Base-by-base conservation (phyloP, 2,888 invertebrate species). In the Kuschelorhynchus macadamiae region DNA sequence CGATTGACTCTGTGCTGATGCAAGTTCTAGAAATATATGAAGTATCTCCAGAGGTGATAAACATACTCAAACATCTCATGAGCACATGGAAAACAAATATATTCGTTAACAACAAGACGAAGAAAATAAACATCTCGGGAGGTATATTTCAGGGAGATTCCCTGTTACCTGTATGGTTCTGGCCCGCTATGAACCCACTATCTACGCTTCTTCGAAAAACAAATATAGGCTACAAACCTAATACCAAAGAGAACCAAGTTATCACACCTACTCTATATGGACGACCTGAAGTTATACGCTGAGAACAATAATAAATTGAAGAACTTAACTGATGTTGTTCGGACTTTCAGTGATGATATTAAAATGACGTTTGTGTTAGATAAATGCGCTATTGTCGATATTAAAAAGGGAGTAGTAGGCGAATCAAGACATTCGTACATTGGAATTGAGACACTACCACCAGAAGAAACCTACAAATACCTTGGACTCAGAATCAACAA, bases 401-500 rank as follows among this genome's bases (percentile, higher is more conserved):
- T 46, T 9, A 11, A 46, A 17, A 46, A 46, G 14, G 46, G 46
- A 14, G 14, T 2, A 46, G 21, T 5, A 16, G 11, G 36, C 11
- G 36, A n/a, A 36, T 7, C 36, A 36, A 36, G 36, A 2, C 12
- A 46, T 11, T 18, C 46, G 5, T 17, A 46, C 46, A 7, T 46
- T 18, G 21, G 14, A 2, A 46, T 46, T 46, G 46, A 46, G 14
- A 46, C 46, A 5, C 46, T 17, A 20, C 46, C 46, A 11, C 46
- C 17, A 46, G 46, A 3, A 46, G 21, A 46, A 46, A 46, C 46
- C 46, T 17, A 20, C 8, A 46, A 46, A 46, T 46, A 11, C 21
- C 21, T 46, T 5, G 17, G 46, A 18, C 46, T 3, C 46, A 46
- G 11, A 46, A 46, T 46, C 18, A 46, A 17, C 4, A 46, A 12